phyloP scores from a whole-genome alignment of 2,797 vertebrate species.

The Scyliorhinus canicula region DNA sequence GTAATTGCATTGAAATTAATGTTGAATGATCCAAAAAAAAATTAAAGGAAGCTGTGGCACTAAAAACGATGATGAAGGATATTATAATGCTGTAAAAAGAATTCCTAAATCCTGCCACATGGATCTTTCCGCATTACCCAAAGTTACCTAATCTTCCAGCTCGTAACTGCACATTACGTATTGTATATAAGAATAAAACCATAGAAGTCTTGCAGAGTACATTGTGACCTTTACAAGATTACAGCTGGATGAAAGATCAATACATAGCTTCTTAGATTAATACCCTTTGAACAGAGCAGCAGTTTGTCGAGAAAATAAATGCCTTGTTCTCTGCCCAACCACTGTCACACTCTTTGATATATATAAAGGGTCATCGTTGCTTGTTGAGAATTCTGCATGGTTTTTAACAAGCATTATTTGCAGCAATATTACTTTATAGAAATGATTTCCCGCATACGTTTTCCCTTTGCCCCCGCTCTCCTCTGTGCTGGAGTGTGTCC shows the following conservation, averaged over 20 bases:
- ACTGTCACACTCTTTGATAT: background rate
- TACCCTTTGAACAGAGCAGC: slow-evolving; percentile 16
- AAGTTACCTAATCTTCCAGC: background rate
- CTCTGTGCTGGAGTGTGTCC: background rate
- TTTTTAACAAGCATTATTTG: background rate
- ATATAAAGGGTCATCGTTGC: background rate
- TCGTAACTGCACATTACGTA: background rate
- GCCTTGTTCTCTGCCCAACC: background rate
- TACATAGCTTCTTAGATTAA: background rate
- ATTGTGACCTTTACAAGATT: background rate
- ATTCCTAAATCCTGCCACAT: too few relatives aligned
- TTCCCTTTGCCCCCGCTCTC: background rate
- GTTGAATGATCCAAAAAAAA: background rate
- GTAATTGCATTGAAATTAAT: slow-evolving; percentile 16
- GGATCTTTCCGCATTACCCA: background rate
- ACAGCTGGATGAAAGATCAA: background rate
- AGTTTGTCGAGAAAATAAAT: background rate
- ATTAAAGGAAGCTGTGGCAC: background rate
- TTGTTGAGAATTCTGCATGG: background rate
- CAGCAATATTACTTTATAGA: background rate
- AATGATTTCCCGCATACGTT: background rate
- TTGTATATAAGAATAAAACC: slow-evolving; percentile 12
- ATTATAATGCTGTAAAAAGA: background rate
- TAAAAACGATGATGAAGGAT: background rate
- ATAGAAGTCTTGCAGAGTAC: background rate